Base-by-base conservation (phyloP, 2,888 invertebrate species). In the Nebria salina region DNA sequence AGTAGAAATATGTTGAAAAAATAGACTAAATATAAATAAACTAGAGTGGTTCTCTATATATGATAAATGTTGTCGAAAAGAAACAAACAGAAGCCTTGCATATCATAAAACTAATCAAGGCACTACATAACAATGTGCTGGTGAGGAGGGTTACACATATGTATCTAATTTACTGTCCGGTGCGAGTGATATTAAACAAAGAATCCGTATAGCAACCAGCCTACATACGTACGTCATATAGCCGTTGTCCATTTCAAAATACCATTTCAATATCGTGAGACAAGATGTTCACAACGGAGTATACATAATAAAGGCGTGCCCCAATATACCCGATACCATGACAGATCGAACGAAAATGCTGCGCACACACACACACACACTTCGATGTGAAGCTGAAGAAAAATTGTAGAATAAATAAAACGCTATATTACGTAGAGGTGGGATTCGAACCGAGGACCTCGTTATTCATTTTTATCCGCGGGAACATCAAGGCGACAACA, bases 401-500 rank as follows among this genome's bases (percentile, higher is more conserved):
- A 26, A 11, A 54, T 54, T 54, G 13, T 54, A 26, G 70, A 26
- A 70, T 11, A 70, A 70, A 70, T 26, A 70, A 70, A 70, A 25
- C 26, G 70, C 70, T 20, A 70, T 66, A 13, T 15, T 66, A 25
- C 66, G 66, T 66, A 15, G 20, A 25, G 34, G 75, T 76, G 77
- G 82, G 82, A 77, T 82, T 83, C 82, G 83, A 83, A 83, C 78
- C 75, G 76, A 76, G 72, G 72, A 82, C 82, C 84, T 86, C 86
- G 86, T 87, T 87, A 86, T 84, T 87, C 86, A 86, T 86, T 86
- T 86, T 86, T 87, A 87, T 87, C 87, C 83, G 83, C 70, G 84
- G 82, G 82, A 84, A 84, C 83, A 86, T 87, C 86, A 81, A 82
- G 82, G 83, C 84, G 83, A 84, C 85, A 84, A 85, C 86, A 85